Evolutionary conservation across 2,113 vertebrate species (phyloP), one percentile per base, ranked within the genome.

Genomic region (Lampris megalopsis): DNA sequence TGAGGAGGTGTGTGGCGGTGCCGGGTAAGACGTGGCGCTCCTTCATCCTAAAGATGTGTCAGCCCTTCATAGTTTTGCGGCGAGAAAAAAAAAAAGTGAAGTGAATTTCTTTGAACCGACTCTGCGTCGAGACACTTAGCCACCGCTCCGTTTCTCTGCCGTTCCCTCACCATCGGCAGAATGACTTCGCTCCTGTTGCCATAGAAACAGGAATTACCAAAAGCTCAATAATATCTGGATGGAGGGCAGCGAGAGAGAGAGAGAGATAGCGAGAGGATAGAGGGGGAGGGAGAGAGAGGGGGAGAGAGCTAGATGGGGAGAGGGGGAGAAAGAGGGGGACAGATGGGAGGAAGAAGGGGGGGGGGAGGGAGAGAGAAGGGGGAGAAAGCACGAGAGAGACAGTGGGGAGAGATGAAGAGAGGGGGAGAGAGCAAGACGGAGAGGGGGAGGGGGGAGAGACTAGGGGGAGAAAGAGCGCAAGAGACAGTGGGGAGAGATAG

Each of bases 181-280:
- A 75, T 85, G 84, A 92, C 87, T 84, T 70, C 75, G 71, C 82
- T 91, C 78, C 48, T 1, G 93, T 94, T 92, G 90, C 93, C 87
- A 93, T 94, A 76, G 93, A 93, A 94, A 94, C 93, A 91, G 73
- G 79, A 89, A 88, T 91, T 89, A 89, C 87, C 80, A 79, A 89
- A 93, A 87, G 82, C 91, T 89, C 86, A 84, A 81, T 92, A 88
- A 86, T 87, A 89, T 88, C 81, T 84, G 74, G 63, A 86, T 80
- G 43, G 75, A 85, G 75, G 76, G 77, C 54, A 82, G 54, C 75
- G 35, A 61, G 37, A 66, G 70, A 67, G 62, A 67, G 60, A 13
- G 45, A 47, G 9, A 66, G 53, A n/a, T n/a, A n/a, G n/a, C n/a
- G n/a, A n/a, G n/a, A n/a, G n/a, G n/a, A n/a, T n/a, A n/a, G n/a